phyloP scores from a whole-genome alignment of 30 jellyfish, hydroid and myxozoan species.

The Morbakka virulenta region DNA sequence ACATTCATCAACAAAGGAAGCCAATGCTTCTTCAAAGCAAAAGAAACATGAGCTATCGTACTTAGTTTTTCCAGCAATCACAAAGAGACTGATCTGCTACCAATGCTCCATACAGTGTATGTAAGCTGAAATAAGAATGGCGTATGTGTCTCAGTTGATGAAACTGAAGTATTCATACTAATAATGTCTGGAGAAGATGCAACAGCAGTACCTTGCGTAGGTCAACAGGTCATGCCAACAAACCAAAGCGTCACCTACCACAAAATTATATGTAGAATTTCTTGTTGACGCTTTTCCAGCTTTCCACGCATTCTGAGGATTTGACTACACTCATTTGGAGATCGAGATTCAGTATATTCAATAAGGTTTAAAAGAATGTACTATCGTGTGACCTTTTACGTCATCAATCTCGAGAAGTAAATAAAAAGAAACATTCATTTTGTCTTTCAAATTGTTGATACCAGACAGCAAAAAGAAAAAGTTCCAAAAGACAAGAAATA shows the following conservation, averaged over 20 bases:
- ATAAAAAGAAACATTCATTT: background rate
- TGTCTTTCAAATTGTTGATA: background rate
- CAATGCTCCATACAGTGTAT: constrained; percentile 38
- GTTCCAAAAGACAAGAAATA: background rate
- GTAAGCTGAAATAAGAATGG: constrained; percentile 13
- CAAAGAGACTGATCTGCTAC: constrained; percentile 27
- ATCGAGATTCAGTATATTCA: constrained; percentile 12
- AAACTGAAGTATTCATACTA: constrained; percentile 31
- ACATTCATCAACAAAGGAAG: constrained; percentile 40
- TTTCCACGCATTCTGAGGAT: too few relatives aligned
- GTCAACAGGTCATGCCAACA: constrained; percentile 16
- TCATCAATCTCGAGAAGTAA: constrained; percentile 6
- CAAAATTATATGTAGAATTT: too few relatives aligned
- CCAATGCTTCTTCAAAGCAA: constrained; percentile 49
- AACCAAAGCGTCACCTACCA: too few relatives aligned
- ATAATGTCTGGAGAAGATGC: constrained; percentile 26
- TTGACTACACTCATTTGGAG: constrained; percentile 27
- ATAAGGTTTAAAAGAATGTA: background rate
- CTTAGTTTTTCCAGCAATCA: constrained; percentile 42
- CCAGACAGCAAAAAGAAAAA: background rate
- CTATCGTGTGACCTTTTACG: constrained; percentile 4
- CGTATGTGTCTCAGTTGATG: constrained; percentile 39
- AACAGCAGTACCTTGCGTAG: constrained; percentile 7
- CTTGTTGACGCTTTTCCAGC: too few relatives aligned
- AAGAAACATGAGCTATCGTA: constrained; percentile 24